Base-by-base conservation (phyloP, 2,888 invertebrate genomes). In the Cheilosia pagana region DNA sequence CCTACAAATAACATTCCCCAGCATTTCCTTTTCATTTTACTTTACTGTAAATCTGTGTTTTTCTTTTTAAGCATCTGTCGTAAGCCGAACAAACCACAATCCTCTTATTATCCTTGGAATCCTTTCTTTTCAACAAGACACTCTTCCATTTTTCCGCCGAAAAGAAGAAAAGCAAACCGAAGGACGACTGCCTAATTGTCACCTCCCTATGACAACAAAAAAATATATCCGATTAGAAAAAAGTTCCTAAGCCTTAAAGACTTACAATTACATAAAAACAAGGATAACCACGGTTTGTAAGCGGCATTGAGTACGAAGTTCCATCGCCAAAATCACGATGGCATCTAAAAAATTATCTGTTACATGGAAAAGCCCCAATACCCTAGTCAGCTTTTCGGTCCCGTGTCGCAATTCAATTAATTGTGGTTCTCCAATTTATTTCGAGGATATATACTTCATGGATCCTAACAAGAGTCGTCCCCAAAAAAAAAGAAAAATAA, bases 361-460 rank as follows among this genome's bases (percentile, higher is more conserved):
- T 45, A 55, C 53, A 55, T n/a, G 53, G 23, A 16, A 45, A 28
- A 53, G n/a, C 45, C 19, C 16, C 45, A 25, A 31, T 55, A 19
- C 5, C 21, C 31, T 4, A 43, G 45, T 19, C 25, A 16, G 16
- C 14, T 48, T 60, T 39, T 39, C 25, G 28, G 52, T 53, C 23
- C 68, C 77, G 53, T 62, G 68, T 55, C 53, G 45, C 77, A 39
- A 77, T 77, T 77, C 77, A 77, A 77, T 77, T 77, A 77, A 77
- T 77, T 68, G 68, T 62, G 77, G 62, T 68, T 68, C 68, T 70
- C 55, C 68, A 77, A 77, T 70, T 70, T 70, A 68, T 68, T 68
- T 77, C 25, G n/a, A 60, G 43, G 55, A 62, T 48, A n/a, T n/a
- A n/a, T n/a, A 45, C 77, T 70, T 62, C 53, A 70, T 62, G 25